phyloP scores from a whole-genome alignment of 1,140 invertebrate species.

The Aphelinus atriplicis region DNA sequence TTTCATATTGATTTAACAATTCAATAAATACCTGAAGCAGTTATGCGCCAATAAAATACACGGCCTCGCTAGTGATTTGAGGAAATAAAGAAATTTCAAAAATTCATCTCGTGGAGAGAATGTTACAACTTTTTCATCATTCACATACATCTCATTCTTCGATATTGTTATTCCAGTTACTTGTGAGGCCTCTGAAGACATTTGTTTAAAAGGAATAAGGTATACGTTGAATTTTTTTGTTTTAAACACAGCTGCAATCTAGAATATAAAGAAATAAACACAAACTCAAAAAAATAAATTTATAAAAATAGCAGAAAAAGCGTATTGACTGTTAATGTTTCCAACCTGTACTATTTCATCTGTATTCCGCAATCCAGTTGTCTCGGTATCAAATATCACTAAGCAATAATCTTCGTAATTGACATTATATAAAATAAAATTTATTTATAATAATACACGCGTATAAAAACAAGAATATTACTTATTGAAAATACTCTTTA shows the following conservation, averaged over 20 bases:
- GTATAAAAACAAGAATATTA: not conserved
- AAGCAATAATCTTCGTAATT: conserved; percentile 5
- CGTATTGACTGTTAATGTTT: not conserved
- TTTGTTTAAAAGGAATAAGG: conserved; percentile 28
- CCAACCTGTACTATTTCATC: conserved; percentile 38
- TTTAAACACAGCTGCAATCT: conserved; percentile 28
- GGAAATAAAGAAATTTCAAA: conserved; percentile 27
- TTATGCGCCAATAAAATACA: conserved; percentile 37
- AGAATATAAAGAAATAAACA: conserved; percentile 2
- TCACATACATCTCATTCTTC: conserved; percentile 26
- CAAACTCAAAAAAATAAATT: not conserved
- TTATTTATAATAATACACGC: not conserved
- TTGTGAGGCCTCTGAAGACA: conserved; percentile 11
- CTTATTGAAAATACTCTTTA: not conserved
- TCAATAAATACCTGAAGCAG: conserved; percentile 30
- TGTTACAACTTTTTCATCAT: conserved; percentile 17
- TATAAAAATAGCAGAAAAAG: not conserved
- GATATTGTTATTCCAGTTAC: conserved; percentile 19
- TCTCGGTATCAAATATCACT: conserved; percentile 37
- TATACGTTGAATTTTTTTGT: conserved; percentile 27
- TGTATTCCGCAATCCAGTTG: conserved; percentile 17
- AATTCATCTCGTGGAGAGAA: conserved; percentile 12
- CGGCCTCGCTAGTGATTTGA: conserved; percentile 9
- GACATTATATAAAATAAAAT: conserved; percentile 3
- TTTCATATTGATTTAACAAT: too few species aligned